Evolutionary conservation across 2,113 vertebrate species (phyloP).

Genomic region (Prionailurus viverrinus): DNA sequence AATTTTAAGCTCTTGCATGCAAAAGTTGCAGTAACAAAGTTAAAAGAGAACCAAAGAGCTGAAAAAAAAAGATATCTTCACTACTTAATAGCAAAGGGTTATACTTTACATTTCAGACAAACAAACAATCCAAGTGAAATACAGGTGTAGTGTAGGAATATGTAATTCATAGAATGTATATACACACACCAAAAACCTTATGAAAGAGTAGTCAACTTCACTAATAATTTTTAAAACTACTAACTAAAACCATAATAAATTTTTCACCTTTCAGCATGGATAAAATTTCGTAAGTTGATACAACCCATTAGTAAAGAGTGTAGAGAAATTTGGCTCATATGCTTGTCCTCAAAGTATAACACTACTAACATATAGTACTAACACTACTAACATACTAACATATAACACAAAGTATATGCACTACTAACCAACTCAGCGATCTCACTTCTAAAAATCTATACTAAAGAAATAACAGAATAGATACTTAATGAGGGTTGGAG

Average conservation of each 20-base stretch:
- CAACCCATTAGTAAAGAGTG: not conserved
- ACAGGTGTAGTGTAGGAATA: not conserved
- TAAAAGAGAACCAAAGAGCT: not conserved
- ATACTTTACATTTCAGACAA: constrained; percentile 38
- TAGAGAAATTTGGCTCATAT: not conserved
- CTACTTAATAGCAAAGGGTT: not conserved
- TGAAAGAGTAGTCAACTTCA: not conserved
- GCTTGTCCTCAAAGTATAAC: not conserved
- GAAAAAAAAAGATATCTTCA: not conserved
- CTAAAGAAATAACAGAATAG: not conserved
- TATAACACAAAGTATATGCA: not conserved
- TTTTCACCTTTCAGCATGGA: not conserved
- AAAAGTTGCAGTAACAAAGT: not conserved
- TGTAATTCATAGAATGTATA: not conserved
- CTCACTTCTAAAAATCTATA: not conserved
- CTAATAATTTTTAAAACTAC: not conserved
- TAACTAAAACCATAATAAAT: not conserved
- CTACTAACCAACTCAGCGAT: not conserved
- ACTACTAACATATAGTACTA: no score
- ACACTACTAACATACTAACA: no score
- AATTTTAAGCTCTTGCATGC: not conserved
- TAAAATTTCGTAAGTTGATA: not conserved
- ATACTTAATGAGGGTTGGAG: not conserved
- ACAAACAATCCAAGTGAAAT: constrained; percentile 45
- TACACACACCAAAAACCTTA: not conserved